Conservation (phyloP, 2,888 invertebrate genomes). For the Leucozona laternaria region DNA sequence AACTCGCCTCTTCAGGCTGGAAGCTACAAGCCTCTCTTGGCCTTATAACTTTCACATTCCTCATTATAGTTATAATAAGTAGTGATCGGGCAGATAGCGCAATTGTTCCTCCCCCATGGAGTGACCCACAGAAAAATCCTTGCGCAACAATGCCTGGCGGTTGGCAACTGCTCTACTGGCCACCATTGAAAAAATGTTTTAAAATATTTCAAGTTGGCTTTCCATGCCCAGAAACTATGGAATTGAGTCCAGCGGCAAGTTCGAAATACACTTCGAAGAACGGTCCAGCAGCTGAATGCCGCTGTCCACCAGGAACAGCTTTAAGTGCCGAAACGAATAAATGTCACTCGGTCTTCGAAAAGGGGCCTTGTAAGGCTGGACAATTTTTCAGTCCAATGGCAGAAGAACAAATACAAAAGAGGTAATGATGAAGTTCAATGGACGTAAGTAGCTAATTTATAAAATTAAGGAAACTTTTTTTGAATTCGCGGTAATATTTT, state of each 20-base stretch:
- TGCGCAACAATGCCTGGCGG: constrained; percentile 92
- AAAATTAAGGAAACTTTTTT: no score
- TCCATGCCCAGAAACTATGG: constrained; percentile 94
- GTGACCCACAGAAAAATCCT: constrained; percentile 91
- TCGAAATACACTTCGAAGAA: constrained; percentile 83
- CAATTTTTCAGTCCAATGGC: constrained; percentile 90
- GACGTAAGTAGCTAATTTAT: neutral
- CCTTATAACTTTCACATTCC: constrained; percentile 66
- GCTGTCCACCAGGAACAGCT: constrained; percentile 92
- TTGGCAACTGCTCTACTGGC: constrained; percentile 95
- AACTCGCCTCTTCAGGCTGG: constrained; percentile 79
- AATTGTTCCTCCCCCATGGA: constrained; percentile 94
- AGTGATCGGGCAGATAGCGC: constrained; percentile 78
- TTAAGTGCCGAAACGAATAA: constrained; percentile 88
- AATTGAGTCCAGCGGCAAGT: constrained; percentile 87
- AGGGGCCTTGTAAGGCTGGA: constrained; percentile 89
- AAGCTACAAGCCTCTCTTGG: constrained; percentile 79
- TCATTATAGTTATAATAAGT: constrained; percentile 41
- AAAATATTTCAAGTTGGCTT: constrained; percentile 93
- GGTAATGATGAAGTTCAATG: constrained; percentile 66
- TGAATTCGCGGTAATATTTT: neutral
- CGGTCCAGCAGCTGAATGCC: constrained; percentile 89
- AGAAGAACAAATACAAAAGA: constrained; percentile 78
- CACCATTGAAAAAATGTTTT: constrained; percentile 92
- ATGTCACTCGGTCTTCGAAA: constrained; percentile 90